These are phyloP conservation scores for Potorous gilbertii DNA, from an alignment of 2,797 vertebrate species.

Conservation along the genomic window DNA sequence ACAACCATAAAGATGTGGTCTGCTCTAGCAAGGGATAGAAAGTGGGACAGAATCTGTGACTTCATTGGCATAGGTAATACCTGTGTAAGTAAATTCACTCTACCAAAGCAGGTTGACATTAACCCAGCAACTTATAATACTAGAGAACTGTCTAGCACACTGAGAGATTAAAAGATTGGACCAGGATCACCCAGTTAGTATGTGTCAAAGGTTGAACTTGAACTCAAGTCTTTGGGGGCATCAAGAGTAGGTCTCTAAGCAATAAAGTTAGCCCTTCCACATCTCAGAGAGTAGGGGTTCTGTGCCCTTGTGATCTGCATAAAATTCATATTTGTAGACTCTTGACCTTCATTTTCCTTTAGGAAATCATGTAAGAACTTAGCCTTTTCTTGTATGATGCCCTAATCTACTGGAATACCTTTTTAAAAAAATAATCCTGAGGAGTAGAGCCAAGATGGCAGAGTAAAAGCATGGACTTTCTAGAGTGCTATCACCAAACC, in stretches of 20 bases:
- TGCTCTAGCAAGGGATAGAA: not conserved
- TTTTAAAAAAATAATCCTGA: no score
- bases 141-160: not conserved
- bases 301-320: not conserved
- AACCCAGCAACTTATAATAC: not conserved
- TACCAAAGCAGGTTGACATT: not conserved
- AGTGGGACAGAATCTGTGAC: not conserved
- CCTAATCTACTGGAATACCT: not conserved
- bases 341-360: not conserved
- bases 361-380: not conserved
- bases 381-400: not conserved
- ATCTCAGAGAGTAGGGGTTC: not conserved
- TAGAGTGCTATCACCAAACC: no score
- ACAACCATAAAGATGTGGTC: not conserved
- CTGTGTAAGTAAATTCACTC: not conserved
- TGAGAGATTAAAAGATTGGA: not conserved
- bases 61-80: not conserved
- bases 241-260: not conserved
- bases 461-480: no score
- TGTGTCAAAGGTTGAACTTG: not conserved
- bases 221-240: not conserved
- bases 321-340: not conserved
- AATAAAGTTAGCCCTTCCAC: not conserved
- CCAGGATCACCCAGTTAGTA: not conserved
- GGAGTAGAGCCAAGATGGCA: no score